A percentile compares a stretch with the other conserved stretches of the same genome.
These are phyloP conservation scores for Meriones unguiculatus DNA, from an alignment of 2,113 vertebrate species.

Conservation along the genomic window DNA sequence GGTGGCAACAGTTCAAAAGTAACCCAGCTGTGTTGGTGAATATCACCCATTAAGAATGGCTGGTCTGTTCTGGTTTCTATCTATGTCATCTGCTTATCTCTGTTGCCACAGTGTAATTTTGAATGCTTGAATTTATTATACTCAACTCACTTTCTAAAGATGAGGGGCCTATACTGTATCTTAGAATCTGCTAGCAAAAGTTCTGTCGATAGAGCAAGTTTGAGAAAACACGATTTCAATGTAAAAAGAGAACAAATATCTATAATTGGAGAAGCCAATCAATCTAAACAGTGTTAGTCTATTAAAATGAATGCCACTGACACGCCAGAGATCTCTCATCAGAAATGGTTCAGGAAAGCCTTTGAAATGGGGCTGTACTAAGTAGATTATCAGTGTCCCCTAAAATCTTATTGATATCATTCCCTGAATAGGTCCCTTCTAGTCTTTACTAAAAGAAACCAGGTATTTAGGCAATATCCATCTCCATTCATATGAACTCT, in stretches of 20 bases:
- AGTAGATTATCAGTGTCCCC: neutral
- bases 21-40: neutral
- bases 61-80: neutral
- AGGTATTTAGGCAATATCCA: neutral
- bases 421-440: slow-evolving; percentile 21
- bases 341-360: slow-evolving; percentile 7
- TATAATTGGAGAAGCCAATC: slow-evolving; percentile 49
- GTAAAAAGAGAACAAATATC: slow-evolving; percentile 41
- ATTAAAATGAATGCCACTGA: slow-evolving; percentile 47
- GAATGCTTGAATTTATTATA: slow-evolving; percentile 29
- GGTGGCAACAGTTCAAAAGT: neutral
- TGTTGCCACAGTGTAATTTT: neutral
- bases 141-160: slow-evolving; percentile 6
- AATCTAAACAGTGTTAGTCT: slow-evolving; percentile 17
- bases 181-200: slow-evolving; percentile 32
- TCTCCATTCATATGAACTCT: neutral
- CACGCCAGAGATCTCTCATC: slow-evolving; percentile 18
- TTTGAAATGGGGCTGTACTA: slow-evolving; percentile 36
- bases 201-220: neutral
- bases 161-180: neutral
- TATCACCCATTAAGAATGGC: neutral
- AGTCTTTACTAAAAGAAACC: neutral
- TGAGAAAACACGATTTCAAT: slow-evolving; percentile 57
- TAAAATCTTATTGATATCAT: neutral
- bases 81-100: neutral